Evolutionary conservation across 2,113 vertebrate genomes (phyloP).

Genomic region (Pluvianellus socialis): DNA sequence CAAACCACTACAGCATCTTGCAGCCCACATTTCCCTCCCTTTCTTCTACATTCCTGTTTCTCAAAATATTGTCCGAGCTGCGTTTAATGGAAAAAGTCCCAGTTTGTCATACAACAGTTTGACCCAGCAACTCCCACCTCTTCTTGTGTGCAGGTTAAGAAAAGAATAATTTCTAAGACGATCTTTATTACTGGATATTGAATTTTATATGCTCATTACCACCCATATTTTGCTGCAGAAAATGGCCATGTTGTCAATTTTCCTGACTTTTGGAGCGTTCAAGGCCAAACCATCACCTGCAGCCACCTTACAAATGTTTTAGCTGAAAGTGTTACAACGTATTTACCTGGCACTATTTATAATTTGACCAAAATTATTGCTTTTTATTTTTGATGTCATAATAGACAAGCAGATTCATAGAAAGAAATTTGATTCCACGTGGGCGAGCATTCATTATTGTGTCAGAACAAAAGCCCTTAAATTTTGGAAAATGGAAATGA

Average conservation of each 20-base stretch:
- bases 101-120: neutral
- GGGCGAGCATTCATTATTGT: neutral
- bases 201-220: neutral
- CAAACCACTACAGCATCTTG: neutral
- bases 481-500: neutral
- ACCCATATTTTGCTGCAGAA: neutral
- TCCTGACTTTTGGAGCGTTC: neutral
- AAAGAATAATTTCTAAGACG: neutral
- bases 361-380: neutral
- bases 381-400: neutral
- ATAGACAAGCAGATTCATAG: neutral
- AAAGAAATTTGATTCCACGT: accelerated
- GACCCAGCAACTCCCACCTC: neutral
- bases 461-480: neutral
- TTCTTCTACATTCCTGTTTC: neutral
- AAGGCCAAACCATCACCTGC: neutral
- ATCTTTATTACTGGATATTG: neutral
- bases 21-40: neutral
- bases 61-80: neutral
- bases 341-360: neutral
- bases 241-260: neutral
- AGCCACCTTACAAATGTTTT: neutral
- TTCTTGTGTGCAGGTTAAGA: neutral
- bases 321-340: neutral
- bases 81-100: neutral